These are phyloP conservation scores for Periplaneta americana DNA, from an alignment of 1,140 invertebrate species.

Conservation along the genomic window DNA sequence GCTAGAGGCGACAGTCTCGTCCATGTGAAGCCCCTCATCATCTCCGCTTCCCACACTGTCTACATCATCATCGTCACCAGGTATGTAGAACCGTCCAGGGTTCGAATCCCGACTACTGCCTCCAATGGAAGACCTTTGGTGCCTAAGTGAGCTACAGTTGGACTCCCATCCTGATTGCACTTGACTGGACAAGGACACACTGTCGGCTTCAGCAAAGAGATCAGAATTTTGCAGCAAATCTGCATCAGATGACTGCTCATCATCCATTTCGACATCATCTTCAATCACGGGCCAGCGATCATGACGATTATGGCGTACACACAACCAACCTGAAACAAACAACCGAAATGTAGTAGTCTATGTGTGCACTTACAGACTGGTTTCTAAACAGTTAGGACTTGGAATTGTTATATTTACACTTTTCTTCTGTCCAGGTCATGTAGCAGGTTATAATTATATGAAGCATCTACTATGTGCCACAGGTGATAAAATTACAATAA, in stretches of 20 bases:
- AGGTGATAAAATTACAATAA: no score
- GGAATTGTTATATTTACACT: no score
- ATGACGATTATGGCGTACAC: slow-evolving; percentile 71
- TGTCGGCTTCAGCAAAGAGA: background rate
- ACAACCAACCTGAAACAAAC: slow-evolving; percentile 61
- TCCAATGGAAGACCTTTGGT: background rate
- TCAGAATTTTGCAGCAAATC: background rate
- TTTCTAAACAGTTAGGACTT: no score
- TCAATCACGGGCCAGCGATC: slow-evolving; percentile 79
- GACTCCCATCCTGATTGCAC: background rate
- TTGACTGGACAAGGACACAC: background rate
- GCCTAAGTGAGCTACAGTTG: background rate
- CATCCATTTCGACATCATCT: slow-evolving; percentile 41
- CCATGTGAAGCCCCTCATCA: slow-evolving; percentile 8
- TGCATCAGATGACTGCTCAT: background rate
- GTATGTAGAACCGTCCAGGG: slow-evolving; percentile 3
- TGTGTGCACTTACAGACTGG: no score
- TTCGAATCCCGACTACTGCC: background rate
- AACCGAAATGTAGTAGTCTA: no score
- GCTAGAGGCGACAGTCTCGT: slow-evolving; percentile 6
- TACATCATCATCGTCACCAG: slow-evolving; percentile 1
- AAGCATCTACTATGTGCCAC: no score
- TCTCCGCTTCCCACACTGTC: background rate
- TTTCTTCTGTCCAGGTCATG: no score
- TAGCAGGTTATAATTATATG: no score